Evolutionary conservation across 2,113 vertebrate genomes (phyloP), one percentile per base, ranked within the genome.

Genomic region (Zosterops lateralis): DNA sequence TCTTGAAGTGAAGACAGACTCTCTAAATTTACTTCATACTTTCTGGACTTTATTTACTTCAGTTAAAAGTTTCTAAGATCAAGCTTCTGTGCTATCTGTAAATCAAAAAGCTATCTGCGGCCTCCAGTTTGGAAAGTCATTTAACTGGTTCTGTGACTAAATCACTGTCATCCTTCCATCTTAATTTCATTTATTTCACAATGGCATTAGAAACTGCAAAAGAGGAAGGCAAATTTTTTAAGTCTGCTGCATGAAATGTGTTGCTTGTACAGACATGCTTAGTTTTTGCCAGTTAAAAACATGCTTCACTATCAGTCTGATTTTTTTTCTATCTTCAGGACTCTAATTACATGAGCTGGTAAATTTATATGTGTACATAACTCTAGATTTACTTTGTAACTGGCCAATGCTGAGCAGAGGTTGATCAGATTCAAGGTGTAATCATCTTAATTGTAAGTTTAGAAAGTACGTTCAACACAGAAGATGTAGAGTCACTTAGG

Each of bases 91-190:
- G 73, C 42, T 90, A 86, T 78, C 80, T 91, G 76, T 84, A 78
- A 86, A 96, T 92, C 57, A 89, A 65, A 84, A 94, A 90, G 8
- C 44, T 89, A 82, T 76, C 85, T 73, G 17, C 93, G 82, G 60
- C 62, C 67, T 93, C 72, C 53, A 94, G 86, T 95, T 91, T 53
- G 50, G 88, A 93, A 96, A 94, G 92, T 91, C 12, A 96, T 96
- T 96, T 91, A 90, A 96, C 95, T 96, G 96, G 96, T 96, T 96
- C 87, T 73, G 92, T 96, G 84, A 92, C 77, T 95, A 94, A 87
- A 96, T 96, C 87, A 68, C 86, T 94, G 92, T 89, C 91, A 93
- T 79, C 18, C 65, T 80, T 91, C 94, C 73, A 79, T 90, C 80
- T 92, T 81, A 29, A 93, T 89, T 93, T 91, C 28, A n/a, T 65